Conservation (phyloP, 2,888 invertebrate species). For the Congeria kusceri region DNA sequence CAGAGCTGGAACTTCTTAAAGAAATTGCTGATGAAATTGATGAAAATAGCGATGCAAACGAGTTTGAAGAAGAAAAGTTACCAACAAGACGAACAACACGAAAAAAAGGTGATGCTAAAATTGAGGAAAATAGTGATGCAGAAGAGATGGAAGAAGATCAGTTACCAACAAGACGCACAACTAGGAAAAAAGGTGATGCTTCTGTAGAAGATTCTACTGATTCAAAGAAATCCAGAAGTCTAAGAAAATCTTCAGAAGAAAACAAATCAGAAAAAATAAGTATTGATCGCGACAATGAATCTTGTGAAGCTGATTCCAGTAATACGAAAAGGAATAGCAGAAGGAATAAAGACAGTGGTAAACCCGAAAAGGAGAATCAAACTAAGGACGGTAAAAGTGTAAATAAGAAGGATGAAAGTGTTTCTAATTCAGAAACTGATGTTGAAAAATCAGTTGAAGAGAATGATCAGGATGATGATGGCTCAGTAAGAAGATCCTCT, state of each 20-base stretch:
- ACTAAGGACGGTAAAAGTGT: constrained; percentile 13
- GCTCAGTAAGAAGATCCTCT: constrained; percentile 4
- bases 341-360: constrained; percentile 31
- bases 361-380: constrained; percentile 19
- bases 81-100: constrained; percentile 3
- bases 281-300: neutral
- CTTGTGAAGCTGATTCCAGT: constrained; percentile 18
- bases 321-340: constrained; percentile 29
- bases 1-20: constrained; percentile 62
- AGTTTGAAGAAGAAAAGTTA: neutral
- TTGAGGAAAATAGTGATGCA: neutral
- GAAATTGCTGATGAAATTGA: constrained; percentile 63
- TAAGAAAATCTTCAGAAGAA: too few relatives aligned
- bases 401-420: constrained; percentile 32
- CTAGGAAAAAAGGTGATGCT: too few relatives aligned
- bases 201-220: too few relatives aligned
- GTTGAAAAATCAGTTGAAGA: constrained; percentile 15
- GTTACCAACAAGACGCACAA: too few relatives aligned
- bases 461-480: constrained; percentile 3
- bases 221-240: too few relatives aligned
- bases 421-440: constrained; percentile 2
- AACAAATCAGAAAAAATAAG: too few relatives aligned
- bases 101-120: constrained; percentile 1
- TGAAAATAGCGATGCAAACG: constrained; percentile 10
- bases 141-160: constrained; percentile 21